These are phyloP conservation scores for Dinoponera quadriceps DNA, from an alignment of 1,140 invertebrate species.

Conservation along the genomic window DNA sequence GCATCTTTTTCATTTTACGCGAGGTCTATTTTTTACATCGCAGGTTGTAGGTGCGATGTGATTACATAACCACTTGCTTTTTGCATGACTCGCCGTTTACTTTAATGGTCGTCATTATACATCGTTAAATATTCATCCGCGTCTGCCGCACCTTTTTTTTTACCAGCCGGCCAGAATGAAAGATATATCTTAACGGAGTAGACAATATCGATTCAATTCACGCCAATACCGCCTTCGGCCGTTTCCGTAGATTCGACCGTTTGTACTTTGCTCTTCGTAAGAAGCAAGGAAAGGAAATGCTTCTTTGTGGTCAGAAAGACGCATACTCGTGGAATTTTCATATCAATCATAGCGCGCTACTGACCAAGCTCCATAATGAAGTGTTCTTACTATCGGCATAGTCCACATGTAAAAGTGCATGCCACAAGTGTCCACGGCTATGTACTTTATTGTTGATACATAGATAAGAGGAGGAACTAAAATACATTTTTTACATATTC, in stretches of 20 bases:
- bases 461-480: neutral
- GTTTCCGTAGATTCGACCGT: neutral
- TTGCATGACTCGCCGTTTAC: constrained; percentile 6
- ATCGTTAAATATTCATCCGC: constrained; percentile 47
- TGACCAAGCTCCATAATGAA: neutral
- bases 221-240: neutral
- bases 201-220: constrained; percentile 14
- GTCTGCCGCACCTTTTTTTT: constrained; percentile 35
- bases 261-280: neutral
- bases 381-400: neutral
- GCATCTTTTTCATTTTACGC: neutral
- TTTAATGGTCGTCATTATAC: constrained; percentile 32
- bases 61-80: constrained; percentile 26
- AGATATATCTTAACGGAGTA: constrained; percentile 21
- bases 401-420: neutral
- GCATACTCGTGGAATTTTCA: neutral
- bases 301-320: constrained; percentile 4
- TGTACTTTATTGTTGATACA: neutral
- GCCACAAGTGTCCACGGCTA: neutral
- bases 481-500: neutral
- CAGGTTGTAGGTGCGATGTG: neutral
- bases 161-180: neutral
- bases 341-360: neutral
- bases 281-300: neutral
- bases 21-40: constrained; percentile 24